Evolutionary conservation across 2,113 vertebrate species (phyloP), one percentile per base, ranked within the genome.

Genomic region (Xiphorhynchus elegans): DNA sequence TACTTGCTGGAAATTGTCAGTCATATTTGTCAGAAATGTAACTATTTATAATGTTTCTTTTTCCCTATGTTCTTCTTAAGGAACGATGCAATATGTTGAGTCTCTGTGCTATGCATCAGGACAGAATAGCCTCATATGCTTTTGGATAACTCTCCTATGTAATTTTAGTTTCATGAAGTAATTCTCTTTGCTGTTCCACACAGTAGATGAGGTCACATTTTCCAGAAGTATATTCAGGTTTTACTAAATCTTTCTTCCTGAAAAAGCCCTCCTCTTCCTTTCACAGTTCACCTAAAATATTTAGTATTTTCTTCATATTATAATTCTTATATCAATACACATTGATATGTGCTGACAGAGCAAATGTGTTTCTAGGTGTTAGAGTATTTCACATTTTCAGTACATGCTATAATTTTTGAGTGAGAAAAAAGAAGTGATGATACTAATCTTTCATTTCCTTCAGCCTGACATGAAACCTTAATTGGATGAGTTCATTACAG

Each of bases 101-200:
- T 63, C 39, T 83, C 50, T 72, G 25, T 91, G 55, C 60, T 59
- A 1, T 75, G 52, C 21, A 87, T 78, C 77, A 72, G 64, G 46
- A 53, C 64, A 75, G 77, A 89, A 84, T 47, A 84, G 39, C 28
- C 40, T 87, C 70, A 52, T 80, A 73, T 56, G 13, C 66, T 84
- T 90, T 91, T 94, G 79, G 76, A 64, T 91, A 72, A 74, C 44
- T 67, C 66, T 87, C 15, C 66, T 63, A 37, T 82, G 44, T 59
- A 89, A 94, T 97, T 96, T 91, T 84, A 96, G 52, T 93, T 93
- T 89, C 25, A 72, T 92, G 52, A 92, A 89, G 44, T 94, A 91
- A 82, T 96, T 82, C 28, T 75, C n/a, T 81, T 93, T 76, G 49
- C 52, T 78, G 44, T 72, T 95, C 69, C 55, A 79, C 39, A 56